Evolutionary conservation across 2,113 vertebrate species (phyloP), one percentile per base, ranked within the genome.

Genomic region (Zingel zingel): DNA sequence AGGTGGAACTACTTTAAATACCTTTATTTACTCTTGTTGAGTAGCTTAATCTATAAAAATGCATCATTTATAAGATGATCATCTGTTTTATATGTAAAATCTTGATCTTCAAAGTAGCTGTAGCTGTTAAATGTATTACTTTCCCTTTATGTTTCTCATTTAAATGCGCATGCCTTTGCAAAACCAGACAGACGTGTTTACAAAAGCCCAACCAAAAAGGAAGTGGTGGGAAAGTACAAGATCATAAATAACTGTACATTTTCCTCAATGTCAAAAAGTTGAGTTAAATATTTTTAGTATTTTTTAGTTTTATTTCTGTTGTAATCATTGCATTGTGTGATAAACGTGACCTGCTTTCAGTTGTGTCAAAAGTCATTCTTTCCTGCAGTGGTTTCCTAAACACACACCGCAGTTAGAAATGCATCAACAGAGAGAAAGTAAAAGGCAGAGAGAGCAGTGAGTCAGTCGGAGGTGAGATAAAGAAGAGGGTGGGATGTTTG

Each of bases 391-490:
- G n/a, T 23, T 61, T 25, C 21, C 47, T 23, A 23, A 50, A 9
- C 39, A 77, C 27, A 12, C 7, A 2, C 16, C 27, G 12, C 25
- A 39, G 53, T 27, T 5, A 18, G 1, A 58, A 57, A 65, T 48
- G 33, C n/a, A 54, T n/a, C 1, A 3, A 11, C 67, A 75, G 48
- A 71, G 25, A 68, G 2, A 43, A 8, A 18, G 21, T 62, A 25
- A 73, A 67, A 43, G 2, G 1, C 57, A 57, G 76, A 77, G 15
- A 57, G 5, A 19, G 51, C 6, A 30, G 58, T 25, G 47, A 51
- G 51, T 65, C 74, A 51, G 73, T 48, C 54, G 74, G 72, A 77
- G 68, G 64, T 59, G 63, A 89, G 65, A 71, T 86, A 71, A 78
- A 88, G 74, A 58, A 11, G 48, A 78, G 18, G 68, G 81, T 23